Evolutionary conservation across 2,888 invertebrate species (phyloP).

Genomic region (Acholoe squamosa): DNA sequence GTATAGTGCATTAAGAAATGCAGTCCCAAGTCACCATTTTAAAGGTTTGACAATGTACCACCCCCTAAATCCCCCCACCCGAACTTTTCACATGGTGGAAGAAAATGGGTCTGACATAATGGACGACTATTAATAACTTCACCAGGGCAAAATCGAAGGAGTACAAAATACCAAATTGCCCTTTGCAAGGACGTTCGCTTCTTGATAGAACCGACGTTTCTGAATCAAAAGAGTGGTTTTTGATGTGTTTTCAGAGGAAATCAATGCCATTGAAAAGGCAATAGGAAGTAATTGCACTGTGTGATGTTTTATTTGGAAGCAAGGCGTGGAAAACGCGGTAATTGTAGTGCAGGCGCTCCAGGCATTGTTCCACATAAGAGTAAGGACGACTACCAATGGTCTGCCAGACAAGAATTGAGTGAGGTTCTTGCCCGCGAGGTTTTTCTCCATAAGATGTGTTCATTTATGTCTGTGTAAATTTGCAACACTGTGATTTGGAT

Average conservation of each 20-base stretch:
- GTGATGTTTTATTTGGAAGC: slow-evolving; percentile 12
- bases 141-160: not conserved
- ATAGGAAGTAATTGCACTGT: slow-evolving; percentile 44
- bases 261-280: slow-evolving; percentile 32
- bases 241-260: slow-evolving; percentile 28
- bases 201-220: slow-evolving; percentile 16
- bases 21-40: too few species aligned
- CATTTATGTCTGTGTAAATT: too few species aligned
- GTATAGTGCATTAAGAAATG: too few species aligned
- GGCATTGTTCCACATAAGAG: not conserved
- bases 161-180: slow-evolving; percentile 45
- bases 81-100: not conserved
- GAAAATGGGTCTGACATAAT: not conserved
- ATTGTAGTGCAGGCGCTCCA: not conserved
- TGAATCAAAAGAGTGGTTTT: slow-evolving; percentile 35
- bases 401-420: not conserved
- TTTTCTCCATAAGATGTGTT: too few species aligned
- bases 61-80: not conserved
- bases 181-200: slow-evolving; percentile 2
- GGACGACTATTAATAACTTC: slow-evolving; percentile 30
- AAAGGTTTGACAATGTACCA: not conserved
- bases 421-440: too few species aligned
- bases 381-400: not conserved
- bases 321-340: not conserved
- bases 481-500: too few species aligned